These are phyloP conservation scores for Oedothorax gibbosus DNA, from an alignment of 1,140 invertebrate species.

Conservation along the genomic window DNA sequence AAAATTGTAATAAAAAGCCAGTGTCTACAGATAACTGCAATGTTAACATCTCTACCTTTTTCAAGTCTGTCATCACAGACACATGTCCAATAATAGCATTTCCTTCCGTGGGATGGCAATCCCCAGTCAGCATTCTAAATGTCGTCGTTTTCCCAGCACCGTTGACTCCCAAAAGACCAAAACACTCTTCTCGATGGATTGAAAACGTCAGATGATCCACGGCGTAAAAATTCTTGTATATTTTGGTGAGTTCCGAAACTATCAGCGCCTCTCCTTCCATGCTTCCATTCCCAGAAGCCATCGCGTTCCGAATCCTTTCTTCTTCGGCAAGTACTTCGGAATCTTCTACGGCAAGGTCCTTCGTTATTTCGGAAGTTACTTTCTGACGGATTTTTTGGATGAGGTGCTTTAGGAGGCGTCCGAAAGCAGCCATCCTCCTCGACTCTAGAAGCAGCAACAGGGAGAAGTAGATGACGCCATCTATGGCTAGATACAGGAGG, in stretches of 20 bases:
- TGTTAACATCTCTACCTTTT: conserved; percentile 5
- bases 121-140: conserved; percentile 77
- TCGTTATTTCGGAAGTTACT: background rate
- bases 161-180: conserved; percentile 83
- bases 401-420: background rate
- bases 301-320: background rate
- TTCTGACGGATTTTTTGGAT: background rate
- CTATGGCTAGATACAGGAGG: conserved; percentile 38
- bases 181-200: conserved; percentile 82
- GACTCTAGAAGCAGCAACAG: conserved; percentile 55
- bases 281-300: background rate
- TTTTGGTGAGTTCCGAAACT: conserved; percentile 72
- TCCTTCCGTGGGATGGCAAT: conserved; percentile 58
- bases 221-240: conserved; percentile 71
- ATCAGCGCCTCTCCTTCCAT: background rate
- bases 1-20: background rate
- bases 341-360: conserved; percentile 10
- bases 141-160: conserved; percentile 92
- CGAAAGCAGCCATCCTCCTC: background rate
- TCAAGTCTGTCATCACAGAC: conserved; percentile 11
- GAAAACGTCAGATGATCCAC: conserved; percentile 80
- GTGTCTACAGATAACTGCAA: background rate
- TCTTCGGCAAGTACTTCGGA: conserved; percentile 30
- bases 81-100: conserved; percentile 5
- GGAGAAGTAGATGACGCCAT: conserved; percentile 45